Percentiles rank a stretch among this genome's conserved stretches.
These are phyloP conservation scores for Melanargia galathea DNA, from an alignment of 2,888 invertebrate species.

Conservation along the genomic window DNA sequence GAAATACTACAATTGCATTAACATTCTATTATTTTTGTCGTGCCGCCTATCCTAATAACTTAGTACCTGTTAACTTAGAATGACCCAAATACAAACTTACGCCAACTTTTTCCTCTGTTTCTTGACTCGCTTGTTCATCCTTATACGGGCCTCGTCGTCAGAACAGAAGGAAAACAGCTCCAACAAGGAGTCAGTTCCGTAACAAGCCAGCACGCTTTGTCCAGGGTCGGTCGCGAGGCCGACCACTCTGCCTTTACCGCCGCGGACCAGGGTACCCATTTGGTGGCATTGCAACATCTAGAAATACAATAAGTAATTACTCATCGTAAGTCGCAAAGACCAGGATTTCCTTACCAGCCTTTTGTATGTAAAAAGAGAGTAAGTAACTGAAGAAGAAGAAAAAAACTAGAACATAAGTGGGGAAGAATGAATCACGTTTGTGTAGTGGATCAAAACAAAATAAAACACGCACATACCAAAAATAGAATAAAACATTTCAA, in stretches of 20 bases:
- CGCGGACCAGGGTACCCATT: slow-evolving; percentile 90
- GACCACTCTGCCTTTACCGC: slow-evolving; percentile 90
- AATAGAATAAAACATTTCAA: no score
- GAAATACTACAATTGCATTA: no score
- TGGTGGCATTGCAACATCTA: slow-evolving; percentile 86
- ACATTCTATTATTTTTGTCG: no score
- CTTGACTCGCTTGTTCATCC: slow-evolving; percentile 89
- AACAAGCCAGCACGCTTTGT: slow-evolving; percentile 88
- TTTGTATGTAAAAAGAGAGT: no score
- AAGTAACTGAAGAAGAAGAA: no score
- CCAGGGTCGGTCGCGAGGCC: slow-evolving; percentile 88
- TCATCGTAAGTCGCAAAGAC: no score
- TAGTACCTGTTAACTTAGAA: background rate
- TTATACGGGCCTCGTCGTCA: slow-evolving; percentile 87
- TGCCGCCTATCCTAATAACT: no score
- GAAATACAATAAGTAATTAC: slow-evolving; percentile 26
- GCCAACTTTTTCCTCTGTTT: slow-evolving; percentile 85
- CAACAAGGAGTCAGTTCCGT: slow-evolving; percentile 90
- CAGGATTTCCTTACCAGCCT: no score
- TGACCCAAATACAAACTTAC: slow-evolving; percentile 55
- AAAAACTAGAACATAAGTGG: no score
- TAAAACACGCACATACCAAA: no score
- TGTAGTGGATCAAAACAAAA: no score
- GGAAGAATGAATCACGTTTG: no score
- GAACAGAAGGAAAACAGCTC: slow-evolving; percentile 92